A percentile compares a stretch with the other conserved stretches of the same genome.
These are phyloP conservation scores for Sapayoa aenigma DNA, from an alignment of 2,113 vertebrate species.

Conservation along the genomic window DNA sequence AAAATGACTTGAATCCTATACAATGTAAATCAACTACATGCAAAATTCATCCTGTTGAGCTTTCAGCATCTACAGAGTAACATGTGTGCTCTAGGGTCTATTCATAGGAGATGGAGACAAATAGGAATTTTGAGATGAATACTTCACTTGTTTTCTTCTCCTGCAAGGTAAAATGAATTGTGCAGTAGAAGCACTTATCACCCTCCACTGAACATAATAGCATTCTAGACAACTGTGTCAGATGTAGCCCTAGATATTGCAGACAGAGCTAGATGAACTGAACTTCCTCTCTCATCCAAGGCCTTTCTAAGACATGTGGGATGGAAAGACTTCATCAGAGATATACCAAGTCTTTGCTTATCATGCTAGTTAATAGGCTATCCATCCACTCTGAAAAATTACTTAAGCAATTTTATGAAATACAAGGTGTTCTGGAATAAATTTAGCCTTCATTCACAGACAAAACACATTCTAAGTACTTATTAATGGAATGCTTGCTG, in stretches of 20 bases:
- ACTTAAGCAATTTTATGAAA: background rate
- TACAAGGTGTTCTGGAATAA: background rate
- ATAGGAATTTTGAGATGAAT: background rate
- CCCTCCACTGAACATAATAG: background rate
- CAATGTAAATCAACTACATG: background rate
- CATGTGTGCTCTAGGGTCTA: background rate
- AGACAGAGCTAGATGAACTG: background rate
- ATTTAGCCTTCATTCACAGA: background rate
- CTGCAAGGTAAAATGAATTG: background rate
- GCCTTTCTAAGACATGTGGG: background rate
- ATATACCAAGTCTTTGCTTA: background rate
- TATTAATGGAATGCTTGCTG: background rate
- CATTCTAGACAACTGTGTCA: background rate
- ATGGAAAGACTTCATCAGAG: background rate
- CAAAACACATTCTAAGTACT: background rate
- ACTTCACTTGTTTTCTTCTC: background rate
- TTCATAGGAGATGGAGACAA: background rate
- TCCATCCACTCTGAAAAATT: background rate
- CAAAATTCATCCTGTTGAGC: background rate
- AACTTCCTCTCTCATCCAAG: background rate
- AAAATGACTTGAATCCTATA: background rate
- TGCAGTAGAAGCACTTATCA: fast-evolving
- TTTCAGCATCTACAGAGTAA: background rate
- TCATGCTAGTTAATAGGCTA: background rate
- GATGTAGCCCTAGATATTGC: background rate